These are phyloP conservation scores for Drosophila seguyi DNA, from an alignment of 1,140 invertebrate genomes.

Conservation along the genomic window DNA sequence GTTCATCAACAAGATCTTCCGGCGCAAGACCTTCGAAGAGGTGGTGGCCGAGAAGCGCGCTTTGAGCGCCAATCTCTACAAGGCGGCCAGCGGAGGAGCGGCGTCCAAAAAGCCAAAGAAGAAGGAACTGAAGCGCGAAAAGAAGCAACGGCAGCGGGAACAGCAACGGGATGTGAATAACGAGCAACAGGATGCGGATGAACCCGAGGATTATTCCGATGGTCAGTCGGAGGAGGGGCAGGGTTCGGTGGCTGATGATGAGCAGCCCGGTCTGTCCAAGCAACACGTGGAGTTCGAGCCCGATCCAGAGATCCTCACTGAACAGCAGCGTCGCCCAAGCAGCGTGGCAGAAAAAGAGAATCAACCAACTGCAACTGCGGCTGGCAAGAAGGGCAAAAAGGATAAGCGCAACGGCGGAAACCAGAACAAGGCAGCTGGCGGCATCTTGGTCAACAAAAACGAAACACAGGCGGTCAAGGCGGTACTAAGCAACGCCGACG, in stretches of 20 bases:
- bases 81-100: constrained; percentile 56
- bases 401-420: constrained; percentile 66
- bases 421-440: constrained; percentile 44
- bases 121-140: constrained; percentile 80
- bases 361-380: constrained; percentile 21
- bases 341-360: constrained; percentile 68
- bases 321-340: constrained; percentile 68
- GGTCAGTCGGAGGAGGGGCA: constrained; percentile 80
- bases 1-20: constrained; percentile 83
- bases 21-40: constrained; percentile 84
- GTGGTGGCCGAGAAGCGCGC: constrained; percentile 80
- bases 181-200: constrained; percentile 59
- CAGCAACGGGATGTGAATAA: constrained; percentile 65
- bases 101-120: constrained; percentile 74
- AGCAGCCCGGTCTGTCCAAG: constrained; percentile 75
- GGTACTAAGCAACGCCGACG: constrained; percentile 48
- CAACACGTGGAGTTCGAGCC: constrained; percentile 85
- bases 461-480: constrained; percentile 86
- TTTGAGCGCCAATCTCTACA: constrained; percentile 79
- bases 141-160: constrained; percentile 74
- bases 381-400: constrained; percentile 86
- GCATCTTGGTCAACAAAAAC: constrained; percentile 89
- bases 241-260: constrained; percentile 61
- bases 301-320: constrained; percentile 76
- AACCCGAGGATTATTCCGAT: constrained; percentile 79